Evolutionary conservation across 2,113 vertebrate species (phyloP).

Genomic region (Phalacrocorax carbo): DNA sequence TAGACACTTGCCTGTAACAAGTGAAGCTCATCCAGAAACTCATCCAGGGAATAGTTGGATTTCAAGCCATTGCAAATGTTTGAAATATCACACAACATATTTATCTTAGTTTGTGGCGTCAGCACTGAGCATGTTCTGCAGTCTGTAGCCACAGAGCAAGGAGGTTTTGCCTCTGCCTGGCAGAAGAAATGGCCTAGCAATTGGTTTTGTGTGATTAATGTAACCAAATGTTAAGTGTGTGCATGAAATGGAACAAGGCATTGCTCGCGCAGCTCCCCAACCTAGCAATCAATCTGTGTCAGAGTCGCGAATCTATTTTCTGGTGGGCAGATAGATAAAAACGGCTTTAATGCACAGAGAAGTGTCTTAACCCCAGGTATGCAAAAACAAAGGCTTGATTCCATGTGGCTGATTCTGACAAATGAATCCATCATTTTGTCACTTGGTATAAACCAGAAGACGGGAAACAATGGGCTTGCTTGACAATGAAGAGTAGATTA

Average conservation of each 20-base stretch:
- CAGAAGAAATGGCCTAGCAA: neutral
- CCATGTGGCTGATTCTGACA: neutral
- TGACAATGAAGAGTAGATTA: neutral
- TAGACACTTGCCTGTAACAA: neutral
- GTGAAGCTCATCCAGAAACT: neutral
- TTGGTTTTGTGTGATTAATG: neutral
- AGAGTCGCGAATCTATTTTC: neutral
- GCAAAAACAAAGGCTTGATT: neutral
- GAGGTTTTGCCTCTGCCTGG: neutral
- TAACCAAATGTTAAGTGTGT: neutral
- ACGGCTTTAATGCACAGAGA: neutral
- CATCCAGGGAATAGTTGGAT: neutral
- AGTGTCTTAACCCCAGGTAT: neutral
- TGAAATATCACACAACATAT: neutral
- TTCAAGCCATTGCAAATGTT: neutral
- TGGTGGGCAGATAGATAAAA: neutral
- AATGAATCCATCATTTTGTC: constrained; percentile 23
- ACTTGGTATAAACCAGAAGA: neutral
- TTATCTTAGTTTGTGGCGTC: neutral
- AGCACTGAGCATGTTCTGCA: neutral
- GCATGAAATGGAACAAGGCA: neutral
- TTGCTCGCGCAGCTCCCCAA: neutral
- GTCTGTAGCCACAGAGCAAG: neutral
- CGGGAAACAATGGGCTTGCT: neutral
- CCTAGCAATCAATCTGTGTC: neutral